Evolutionary conservation across 92 coral and sea anemone genomes (phyloP).

Genomic region (Porites evermanni): DNA sequence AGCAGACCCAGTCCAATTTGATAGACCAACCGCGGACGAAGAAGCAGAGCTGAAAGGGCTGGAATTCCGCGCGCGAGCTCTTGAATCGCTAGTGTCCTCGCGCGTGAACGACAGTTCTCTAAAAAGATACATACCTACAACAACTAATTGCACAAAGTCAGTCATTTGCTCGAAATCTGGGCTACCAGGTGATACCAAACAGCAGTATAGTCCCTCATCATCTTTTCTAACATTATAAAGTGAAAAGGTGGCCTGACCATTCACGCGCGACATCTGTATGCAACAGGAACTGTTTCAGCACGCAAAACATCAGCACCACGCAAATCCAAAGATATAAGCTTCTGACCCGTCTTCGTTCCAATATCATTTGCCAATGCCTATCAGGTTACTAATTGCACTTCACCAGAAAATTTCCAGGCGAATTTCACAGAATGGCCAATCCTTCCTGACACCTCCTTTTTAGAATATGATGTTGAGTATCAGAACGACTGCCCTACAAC

Average conservation of each 20-base stretch:
- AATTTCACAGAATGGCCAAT: too few species aligned
- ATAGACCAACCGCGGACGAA: slow-evolving; percentile 30
- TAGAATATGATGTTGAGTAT: too few species aligned
- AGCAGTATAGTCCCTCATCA: background rate
- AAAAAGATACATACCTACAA: background rate
- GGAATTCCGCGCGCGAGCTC: slow-evolving; percentile 90
- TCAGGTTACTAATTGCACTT: too few species aligned
- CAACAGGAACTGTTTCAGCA: too few species aligned
- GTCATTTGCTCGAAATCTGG: too few species aligned
- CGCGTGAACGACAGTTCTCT: slow-evolving; percentile 68
- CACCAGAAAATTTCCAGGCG: too few species aligned
- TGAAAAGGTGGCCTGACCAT: background rate
- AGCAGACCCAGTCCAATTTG: background rate
- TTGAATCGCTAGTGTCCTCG: slow-evolving; percentile 83
- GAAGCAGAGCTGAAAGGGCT: slow-evolving; percentile 84
- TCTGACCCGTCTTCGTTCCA: too few species aligned
- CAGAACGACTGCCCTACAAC: too few species aligned
- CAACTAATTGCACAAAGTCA: background rate
- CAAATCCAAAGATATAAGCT: too few species aligned
- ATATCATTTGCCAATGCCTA: too few species aligned
- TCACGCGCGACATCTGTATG: slow-evolving; percentile 9
- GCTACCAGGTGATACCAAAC: background rate
- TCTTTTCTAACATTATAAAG: background rate
- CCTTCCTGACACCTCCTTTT: too few species aligned
- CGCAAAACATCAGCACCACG: too few species aligned